These are phyloP conservation scores for Apis florea DNA, from an alignment of 1,140 invertebrate genomes.

Conservation along the genomic window DNA sequence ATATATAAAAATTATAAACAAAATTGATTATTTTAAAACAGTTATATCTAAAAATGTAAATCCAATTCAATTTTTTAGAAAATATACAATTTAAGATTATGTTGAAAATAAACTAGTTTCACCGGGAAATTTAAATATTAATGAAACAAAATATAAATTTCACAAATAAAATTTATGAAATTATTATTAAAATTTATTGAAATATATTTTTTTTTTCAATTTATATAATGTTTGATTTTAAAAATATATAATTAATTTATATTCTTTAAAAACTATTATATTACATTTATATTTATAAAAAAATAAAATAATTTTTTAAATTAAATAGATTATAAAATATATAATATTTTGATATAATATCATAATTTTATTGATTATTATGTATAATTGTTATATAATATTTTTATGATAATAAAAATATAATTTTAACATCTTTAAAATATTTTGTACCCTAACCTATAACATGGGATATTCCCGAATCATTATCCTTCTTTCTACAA, in stretches of 20 bases:
- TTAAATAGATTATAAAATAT: background rate
- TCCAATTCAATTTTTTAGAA: background rate
- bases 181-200: background rate
- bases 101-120: conserved; percentile 4
- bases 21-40: background rate
- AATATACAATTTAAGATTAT: background rate
- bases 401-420: background rate
- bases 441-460: conserved; percentile 32
- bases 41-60: too few species aligned
- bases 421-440: background rate
- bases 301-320: background rate
- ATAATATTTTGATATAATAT: background rate
- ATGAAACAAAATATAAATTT: background rate
- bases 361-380: background rate
- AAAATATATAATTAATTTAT: background rate
- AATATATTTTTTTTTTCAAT: background rate
- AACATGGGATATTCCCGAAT: background rate
- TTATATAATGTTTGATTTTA: background rate
- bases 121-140: conserved; percentile 10
- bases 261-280: background rate
- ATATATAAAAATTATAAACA: background rate
- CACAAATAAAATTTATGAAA: background rate
- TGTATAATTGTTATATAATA: background rate
- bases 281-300: background rate
- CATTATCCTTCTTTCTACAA: background rate